Percentiles rank a stretch among this genome's conserved stretches.
phyloP scores from a whole-genome alignment of 92 coral and sea anemone species.

The Muricea muricata region DNA sequence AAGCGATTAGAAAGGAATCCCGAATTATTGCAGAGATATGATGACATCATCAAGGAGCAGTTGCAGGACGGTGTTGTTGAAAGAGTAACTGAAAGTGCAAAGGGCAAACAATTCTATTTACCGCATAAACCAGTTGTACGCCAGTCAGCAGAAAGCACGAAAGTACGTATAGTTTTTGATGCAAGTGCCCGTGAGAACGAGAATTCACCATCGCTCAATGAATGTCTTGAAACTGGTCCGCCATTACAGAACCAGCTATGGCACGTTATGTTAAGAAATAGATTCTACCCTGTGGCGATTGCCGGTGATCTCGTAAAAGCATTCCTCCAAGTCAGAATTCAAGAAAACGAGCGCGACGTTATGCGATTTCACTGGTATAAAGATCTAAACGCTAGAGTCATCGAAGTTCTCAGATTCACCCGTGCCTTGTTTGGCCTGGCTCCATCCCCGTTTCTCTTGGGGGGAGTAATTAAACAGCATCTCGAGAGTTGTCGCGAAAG shows the following conservation, averaged over 20 bases:
- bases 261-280: neutral
- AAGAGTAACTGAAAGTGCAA: neutral
- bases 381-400: neutral
- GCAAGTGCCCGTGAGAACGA: neutral
- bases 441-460: neutral
- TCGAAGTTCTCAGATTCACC: neutral
- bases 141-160: neutral
- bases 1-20: too few species aligned
- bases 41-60: too few species aligned
- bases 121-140: neutral
- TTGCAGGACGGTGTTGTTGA: too few species aligned
- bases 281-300: slow-evolving; percentile 1
- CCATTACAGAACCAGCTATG: neutral
- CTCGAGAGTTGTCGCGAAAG: neutral
- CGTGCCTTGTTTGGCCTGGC: neutral
- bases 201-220: neutral
- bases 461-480: neutral
- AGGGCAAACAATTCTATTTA: neutral
- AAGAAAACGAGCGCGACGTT: neutral
- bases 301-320: neutral
- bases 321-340: neutral
- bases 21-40: too few species aligned
- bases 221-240: neutral
- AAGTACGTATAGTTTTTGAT: neutral
- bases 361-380: slow-evolving; percentile 8